A percentile compares a stretch with the other conserved stretches of the same genome.
phyloP scores from a whole-genome alignment of 1,140 invertebrate species.

The Orchestia grillus region DNA sequence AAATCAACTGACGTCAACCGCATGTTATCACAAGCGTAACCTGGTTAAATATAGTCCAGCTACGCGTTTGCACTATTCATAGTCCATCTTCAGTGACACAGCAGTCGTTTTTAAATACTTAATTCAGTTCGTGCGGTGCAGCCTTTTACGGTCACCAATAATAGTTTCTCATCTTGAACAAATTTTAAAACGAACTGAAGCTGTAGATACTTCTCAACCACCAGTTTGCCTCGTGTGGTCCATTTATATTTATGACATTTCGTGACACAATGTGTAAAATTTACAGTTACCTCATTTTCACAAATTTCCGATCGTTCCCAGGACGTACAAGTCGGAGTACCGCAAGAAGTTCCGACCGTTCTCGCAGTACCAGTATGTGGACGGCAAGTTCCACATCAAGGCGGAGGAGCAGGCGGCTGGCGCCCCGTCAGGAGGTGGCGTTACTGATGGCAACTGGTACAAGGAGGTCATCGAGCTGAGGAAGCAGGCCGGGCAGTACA shows the following conservation, averaged over 20 bases:
- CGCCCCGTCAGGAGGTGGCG: conserved; percentile 68
- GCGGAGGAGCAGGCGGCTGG: conserved; percentile 71
- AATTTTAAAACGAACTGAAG: too few species aligned
- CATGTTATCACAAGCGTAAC: too few species aligned
- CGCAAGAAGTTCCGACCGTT: conserved; percentile 86
- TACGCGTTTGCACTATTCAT: too few species aligned
- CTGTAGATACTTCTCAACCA: too few species aligned
- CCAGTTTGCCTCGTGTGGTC: too few species aligned
- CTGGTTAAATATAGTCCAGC: too few species aligned
- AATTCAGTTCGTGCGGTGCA: too few species aligned
- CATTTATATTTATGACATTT: neutral
- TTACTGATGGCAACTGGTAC: conserved; percentile 78
- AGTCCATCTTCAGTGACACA: too few species aligned
- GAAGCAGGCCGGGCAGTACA: conserved; percentile 92
- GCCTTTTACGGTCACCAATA: too few species aligned
- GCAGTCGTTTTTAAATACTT: too few species aligned
- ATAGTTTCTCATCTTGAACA: too few species aligned
- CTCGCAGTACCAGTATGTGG: conserved; percentile 83
- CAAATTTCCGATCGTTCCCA: conserved; percentile 26
- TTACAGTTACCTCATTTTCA: neutral
- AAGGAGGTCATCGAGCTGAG: conserved; percentile 87
- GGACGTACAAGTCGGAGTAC: conserved; percentile 79
- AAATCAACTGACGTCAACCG: too few species aligned
- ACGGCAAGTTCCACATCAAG: conserved; percentile 79
- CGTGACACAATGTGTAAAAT: neutral